Base-by-base conservation (phyloP, 2,113 vertebrate species). In the Phaethon lepturus region DNA sequence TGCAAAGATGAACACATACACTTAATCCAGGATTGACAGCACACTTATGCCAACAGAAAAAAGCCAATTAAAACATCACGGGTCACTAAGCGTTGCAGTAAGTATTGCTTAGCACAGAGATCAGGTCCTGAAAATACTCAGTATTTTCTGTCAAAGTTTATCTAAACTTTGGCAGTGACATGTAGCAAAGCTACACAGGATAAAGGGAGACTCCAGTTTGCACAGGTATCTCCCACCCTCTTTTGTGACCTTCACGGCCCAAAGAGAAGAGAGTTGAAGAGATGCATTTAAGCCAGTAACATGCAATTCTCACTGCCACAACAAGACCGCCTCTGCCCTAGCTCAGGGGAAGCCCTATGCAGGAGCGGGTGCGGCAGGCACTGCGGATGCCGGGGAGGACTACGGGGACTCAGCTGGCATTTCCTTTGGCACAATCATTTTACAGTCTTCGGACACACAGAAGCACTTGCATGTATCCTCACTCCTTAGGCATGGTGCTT, bases 381-480 rank as follows among this genome's bases (percentile, higher is more conserved):
- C 42, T 20, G 83, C n/a, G 25, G 29, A 29, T 3, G 1, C 20
- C 42, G 13, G 23, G 53, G 17, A 72, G 7, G 35, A 10, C 25
- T 1, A 3, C 0, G 0, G 50, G 66, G 24, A 49, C 38, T 22
- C 4, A 1, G 12, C 17, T 23, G 82, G 3, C 2, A 10, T 5
- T 11, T n/a, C 71, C 35, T 49, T 35, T 3, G 53, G 76, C 79
- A 71, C 1, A 5, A 14, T 20, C 35, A 17, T 22, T 71, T 74
- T 1, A 22, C 22, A 35, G 44, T 29, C 33, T 25, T 69, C 3
- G 47, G 12, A 23, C 29, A 66, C 50, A 47, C 10, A 11, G 9
- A 52, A 7, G 13, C 62, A 45, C 50, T 40, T 58, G 40, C 45
- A 66, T 8, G 13, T 2, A 19, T 1, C 22, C 0, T 2, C 4